Conservation (phyloP, 2,888 invertebrate genomes). For the Brachylomia viminalis region DNA sequence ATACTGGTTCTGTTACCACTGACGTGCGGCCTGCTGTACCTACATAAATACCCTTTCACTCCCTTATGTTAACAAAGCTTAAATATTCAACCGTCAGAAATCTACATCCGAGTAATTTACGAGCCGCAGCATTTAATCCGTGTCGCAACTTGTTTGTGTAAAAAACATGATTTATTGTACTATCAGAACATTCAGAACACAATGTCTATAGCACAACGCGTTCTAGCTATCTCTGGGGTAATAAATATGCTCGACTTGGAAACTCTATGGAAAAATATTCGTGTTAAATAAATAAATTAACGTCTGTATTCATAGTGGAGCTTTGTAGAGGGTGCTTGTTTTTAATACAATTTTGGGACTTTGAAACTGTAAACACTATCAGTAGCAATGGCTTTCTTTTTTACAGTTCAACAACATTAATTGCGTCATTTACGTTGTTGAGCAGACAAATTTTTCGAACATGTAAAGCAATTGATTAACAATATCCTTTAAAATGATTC, state of each 20-base stretch:
- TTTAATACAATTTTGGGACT: background rate
- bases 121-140: slow-evolving; percentile 55
- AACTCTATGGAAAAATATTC: slow-evolving; percentile 43
- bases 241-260: slow-evolving; percentile 52
- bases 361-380: background rate
- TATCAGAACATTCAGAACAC: slow-evolving; percentile 26
- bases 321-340: background rate
- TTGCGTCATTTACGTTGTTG: no score
- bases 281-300: slow-evolving; percentile 52
- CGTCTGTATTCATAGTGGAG: slow-evolving; percentile 7
- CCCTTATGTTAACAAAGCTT: slow-evolving; percentile 26
- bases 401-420: no score
- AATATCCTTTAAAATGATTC: no score
- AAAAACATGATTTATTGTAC: slow-evolving; percentile 62
- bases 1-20: no score
- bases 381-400: no score
- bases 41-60: slow-evolving; percentile 18
- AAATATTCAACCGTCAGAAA: slow-evolving; percentile 43
- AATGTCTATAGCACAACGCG: slow-evolving; percentile 56
- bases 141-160: slow-evolving; percentile 57
- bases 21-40: no score
- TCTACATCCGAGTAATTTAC: slow-evolving; percentile 48
- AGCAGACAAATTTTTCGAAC: no score
- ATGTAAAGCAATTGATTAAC: no score
- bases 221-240: slow-evolving; percentile 50